Evolutionary conservation across 2,797 vertebrate genomes (phyloP).

Genomic region (Syngnathus rostellatus): DNA sequence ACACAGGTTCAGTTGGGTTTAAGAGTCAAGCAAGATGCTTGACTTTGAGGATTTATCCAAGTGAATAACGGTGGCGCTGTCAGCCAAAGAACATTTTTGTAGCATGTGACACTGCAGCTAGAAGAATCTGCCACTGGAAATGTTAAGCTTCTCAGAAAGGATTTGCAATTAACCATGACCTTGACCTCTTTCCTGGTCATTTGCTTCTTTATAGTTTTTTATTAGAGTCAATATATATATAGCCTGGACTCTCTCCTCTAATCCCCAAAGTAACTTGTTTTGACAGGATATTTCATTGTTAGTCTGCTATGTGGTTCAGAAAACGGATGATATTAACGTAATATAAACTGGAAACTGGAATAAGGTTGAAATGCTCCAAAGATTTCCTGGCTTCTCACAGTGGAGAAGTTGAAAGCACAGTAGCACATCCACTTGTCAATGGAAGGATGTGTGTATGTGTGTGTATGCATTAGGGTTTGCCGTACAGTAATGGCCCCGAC

Average conservation of each 20-base stretch:
- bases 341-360: neutral
- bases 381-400: neutral
- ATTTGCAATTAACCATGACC: constrained; percentile 2
- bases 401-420: constrained; percentile 42
- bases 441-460: constrained; percentile 30
- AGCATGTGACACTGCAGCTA: neutral
- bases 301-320: too few relatives aligned
- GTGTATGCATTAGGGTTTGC: constrained; percentile 42
- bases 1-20: neutral
- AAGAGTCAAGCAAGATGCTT: constrained; percentile 1
- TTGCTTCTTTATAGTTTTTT: too few relatives aligned
- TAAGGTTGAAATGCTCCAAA: neutral
- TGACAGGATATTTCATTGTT: too few relatives aligned
- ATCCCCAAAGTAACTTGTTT: too few relatives aligned
- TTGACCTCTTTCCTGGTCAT: neutral
- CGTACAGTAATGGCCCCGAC: constrained; percentile 55
- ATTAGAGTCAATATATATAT: too few relatives aligned
- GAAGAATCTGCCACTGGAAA: neutral
- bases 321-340: too few relatives aligned
- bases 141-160: neutral
- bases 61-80: neutral
- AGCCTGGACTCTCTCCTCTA: too few relatives aligned
- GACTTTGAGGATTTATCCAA: neutral
- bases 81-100: neutral
- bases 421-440: constrained; percentile 53